phyloP scores from a whole-genome alignment of 2,797 vertebrate species.

The Sardinella longiceps region DNA sequence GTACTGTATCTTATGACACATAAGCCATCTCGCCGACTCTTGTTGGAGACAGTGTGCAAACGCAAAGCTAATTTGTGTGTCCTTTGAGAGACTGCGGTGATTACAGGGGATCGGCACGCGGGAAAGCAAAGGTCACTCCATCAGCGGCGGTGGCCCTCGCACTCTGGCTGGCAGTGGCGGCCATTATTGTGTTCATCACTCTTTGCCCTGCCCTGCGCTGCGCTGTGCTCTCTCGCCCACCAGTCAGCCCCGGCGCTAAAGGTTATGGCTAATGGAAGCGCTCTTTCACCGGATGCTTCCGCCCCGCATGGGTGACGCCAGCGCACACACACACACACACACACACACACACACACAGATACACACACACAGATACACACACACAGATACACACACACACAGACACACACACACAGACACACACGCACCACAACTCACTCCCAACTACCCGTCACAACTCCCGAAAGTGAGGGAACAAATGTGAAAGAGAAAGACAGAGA shows the following conservation, averaged over 20 bases:
- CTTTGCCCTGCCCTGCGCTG: background rate
- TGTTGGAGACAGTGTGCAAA: background rate
- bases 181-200: background rate
- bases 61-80: background rate
- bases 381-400: too few relatives aligned
- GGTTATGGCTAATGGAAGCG: background rate
- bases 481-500: background rate
- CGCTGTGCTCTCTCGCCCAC: too few relatives aligned
- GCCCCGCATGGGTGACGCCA: background rate
- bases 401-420: too few relatives aligned
- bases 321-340: too few relatives aligned
- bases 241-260: background rate
- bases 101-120: background rate
- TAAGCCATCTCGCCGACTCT: background rate
- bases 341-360: too few relatives aligned
- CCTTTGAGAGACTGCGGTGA: conserved; percentile 3
- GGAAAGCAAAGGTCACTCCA: background rate
- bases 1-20: background rate
- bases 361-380: too few relatives aligned
- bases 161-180: background rate
- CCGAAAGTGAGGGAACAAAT: background rate
- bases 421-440: background rate
- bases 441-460: background rate
- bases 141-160: background rate
- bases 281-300: background rate